These are phyloP conservation scores for Enteromius radiatus DNA, from an alignment of 2,797 vertebrate genomes.

Conservation along the genomic window DNA sequence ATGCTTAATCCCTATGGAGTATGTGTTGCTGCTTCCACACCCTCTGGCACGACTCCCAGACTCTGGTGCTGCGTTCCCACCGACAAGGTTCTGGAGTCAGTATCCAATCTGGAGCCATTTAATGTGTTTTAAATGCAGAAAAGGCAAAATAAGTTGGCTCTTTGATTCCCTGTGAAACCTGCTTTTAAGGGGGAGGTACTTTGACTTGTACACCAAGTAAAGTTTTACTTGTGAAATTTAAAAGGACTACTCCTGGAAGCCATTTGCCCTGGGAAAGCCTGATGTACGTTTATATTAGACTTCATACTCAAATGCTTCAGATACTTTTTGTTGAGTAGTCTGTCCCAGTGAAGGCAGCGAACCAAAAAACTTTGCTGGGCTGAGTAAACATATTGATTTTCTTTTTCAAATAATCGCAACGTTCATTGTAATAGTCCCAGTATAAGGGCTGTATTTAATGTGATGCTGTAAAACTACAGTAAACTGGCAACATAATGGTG, in stretches of 20 bases:
- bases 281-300: not conserved
- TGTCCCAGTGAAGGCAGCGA: not conserved
- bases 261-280: not conserved
- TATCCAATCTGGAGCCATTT: not conserved
- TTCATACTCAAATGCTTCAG: not conserved
- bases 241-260: not conserved
- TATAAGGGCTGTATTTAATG: not conserved
- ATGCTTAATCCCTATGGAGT: conserved; percentile 36
- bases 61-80: conserved; percentile 46
- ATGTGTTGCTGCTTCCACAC: conserved; percentile 63
- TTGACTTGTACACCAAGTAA: not conserved
- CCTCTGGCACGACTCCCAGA: conserved; percentile 65
- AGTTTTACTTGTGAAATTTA: not conserved
- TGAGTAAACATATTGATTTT: not conserved
- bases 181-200: not conserved
- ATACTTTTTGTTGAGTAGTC: not conserved
- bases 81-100: not conserved
- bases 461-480: not conserved
- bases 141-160: not conserved
- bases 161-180: not conserved
- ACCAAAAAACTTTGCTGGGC: not conserved
- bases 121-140: not conserved
- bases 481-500: not conserved
- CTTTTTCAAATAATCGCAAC: not conserved
- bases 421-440: not conserved